These are phyloP conservation scores for Anguilla megastoma DNA, from an alignment of 2,797 vertebrate species.

Conservation along the genomic window DNA sequence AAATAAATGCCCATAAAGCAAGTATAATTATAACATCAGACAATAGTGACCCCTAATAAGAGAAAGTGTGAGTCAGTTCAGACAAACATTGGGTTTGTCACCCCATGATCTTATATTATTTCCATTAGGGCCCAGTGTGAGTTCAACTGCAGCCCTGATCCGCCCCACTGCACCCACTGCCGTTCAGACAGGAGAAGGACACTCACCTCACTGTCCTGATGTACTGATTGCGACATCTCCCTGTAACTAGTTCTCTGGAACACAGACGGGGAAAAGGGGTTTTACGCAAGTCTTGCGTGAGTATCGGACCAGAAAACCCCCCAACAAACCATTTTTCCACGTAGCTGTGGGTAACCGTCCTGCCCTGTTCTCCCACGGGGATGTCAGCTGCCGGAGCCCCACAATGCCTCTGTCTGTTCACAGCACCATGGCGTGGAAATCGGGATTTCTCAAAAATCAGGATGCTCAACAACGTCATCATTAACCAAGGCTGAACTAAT, in stretches of 20 bases:
- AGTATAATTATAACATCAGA: neutral
- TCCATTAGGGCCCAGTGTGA: neutral
- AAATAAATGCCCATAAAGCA: too few relatives aligned
- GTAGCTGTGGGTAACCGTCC: neutral
- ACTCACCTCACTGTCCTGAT: slow-evolving; percentile 55
- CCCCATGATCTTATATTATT: neutral
- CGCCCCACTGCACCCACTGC: neutral
- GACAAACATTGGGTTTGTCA: neutral
- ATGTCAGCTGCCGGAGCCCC: slow-evolving; percentile 56
- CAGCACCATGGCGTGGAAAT: slow-evolving; percentile 37
- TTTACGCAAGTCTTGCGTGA: slow-evolving; percentile 1
- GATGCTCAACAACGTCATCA: neutral
- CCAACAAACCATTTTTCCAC: slow-evolving; percentile 1
- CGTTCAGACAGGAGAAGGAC: neutral
- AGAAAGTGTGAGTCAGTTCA: neutral
- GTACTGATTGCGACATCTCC: slow-evolving; percentile 53
- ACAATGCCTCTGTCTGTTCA: slow-evolving; percentile 53
- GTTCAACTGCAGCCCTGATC: neutral
- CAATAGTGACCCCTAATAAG: neutral
- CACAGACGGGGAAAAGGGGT: slow-evolving; percentile 23
- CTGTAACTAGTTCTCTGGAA: slow-evolving; percentile 45
- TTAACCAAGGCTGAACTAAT: neutral
- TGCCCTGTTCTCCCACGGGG: slow-evolving; percentile 38
- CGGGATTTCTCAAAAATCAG: slow-evolving; percentile 26
- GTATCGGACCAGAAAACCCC: neutral